phyloP scores from a whole-genome alignment of 1,140 invertebrate genomes.

The Pogonognathellus flavescens region DNA sequence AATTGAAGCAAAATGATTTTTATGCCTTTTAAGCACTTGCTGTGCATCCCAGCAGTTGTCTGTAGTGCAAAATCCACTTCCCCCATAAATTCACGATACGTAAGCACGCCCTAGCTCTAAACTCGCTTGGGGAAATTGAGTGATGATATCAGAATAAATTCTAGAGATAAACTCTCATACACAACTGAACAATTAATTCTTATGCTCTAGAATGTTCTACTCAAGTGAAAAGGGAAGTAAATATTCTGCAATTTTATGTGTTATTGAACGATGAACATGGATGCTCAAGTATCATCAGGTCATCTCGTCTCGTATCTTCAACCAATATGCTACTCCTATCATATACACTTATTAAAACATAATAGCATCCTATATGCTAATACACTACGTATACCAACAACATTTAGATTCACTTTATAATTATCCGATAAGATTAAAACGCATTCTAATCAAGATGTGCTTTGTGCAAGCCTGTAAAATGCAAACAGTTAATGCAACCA shows the following conservation, averaged over 20 bases:
- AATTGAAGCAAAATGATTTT: background rate
- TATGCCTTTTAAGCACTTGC: background rate
- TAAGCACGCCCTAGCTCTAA: background rate
- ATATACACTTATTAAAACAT: too few relatives aligned
- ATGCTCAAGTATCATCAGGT: background rate
- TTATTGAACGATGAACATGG: conserved; percentile 29
- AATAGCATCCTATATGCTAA: too few relatives aligned
- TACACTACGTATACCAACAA: too few relatives aligned
- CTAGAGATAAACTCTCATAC: conserved; percentile 21
- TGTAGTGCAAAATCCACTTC: background rate
- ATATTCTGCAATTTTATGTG: conserved; percentile 34
- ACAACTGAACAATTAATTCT: conserved; percentile 36
- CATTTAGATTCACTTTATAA: too few relatives aligned
- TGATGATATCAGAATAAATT: conserved; percentile 31
- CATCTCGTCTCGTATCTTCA: conserved; percentile 9
- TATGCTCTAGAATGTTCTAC: conserved; percentile 39
- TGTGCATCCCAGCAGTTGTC: background rate
- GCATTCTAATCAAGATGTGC: too few relatives aligned
- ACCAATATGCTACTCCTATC: background rate
- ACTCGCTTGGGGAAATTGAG: background rate
- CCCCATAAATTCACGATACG: background rate
- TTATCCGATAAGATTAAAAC: too few relatives aligned
- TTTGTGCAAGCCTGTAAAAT: too few relatives aligned
- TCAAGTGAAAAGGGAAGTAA: conserved; percentile 32
- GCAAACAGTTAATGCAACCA: too few relatives aligned